These are phyloP conservation scores for Heliconius ismenius DNA, from an alignment of 2,888 invertebrate genomes.

Conservation along the genomic window DNA sequence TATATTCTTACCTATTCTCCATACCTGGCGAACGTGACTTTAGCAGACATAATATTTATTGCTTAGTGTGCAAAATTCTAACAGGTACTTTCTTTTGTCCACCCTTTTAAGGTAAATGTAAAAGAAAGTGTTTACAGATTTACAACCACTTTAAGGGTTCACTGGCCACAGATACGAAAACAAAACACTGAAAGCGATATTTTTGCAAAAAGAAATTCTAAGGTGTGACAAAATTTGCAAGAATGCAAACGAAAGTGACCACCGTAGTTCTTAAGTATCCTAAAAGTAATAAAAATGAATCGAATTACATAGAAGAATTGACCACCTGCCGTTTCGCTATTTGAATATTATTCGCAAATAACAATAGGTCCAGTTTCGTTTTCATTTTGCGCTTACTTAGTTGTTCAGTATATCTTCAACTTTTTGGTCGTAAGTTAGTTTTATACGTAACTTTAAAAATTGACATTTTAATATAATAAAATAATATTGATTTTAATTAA, in stretches of 20 bases:
- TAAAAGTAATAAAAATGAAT: conserved; percentile 48
- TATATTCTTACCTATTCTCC: neutral
- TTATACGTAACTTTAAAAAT: neutral
- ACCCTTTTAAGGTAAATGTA: conserved; percentile 48
- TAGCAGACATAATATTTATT: conserved; percentile 25
- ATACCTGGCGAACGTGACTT: conserved; percentile 14
- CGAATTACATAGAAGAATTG: conserved; percentile 55
- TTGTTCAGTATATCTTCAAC: conserved; percentile 58
- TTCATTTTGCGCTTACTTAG: conserved; percentile 55
- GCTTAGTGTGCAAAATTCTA: conserved; percentile 58
- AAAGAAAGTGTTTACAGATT: conserved; percentile 73
- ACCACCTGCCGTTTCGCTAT: conserved; percentile 71
- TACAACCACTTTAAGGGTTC: conserved; percentile 64
- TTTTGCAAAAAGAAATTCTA: conserved; percentile 53
- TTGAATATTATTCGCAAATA: conserved; percentile 76
- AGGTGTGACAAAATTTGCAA: conserved; percentile 64
- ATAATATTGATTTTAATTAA: conserved; percentile 4
- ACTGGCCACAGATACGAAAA: conserved; percentile 65
- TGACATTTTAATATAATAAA: neutral
- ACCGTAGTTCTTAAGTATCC: conserved; percentile 49
- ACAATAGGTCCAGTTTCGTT: conserved; percentile 60
- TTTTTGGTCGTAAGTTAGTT: conserved; percentile 52
- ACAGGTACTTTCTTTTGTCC: conserved; percentile 64
- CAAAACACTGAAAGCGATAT: conserved; percentile 53
- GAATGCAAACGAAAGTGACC: conserved; percentile 73